A percentile compares a stretch with the other conserved stretches of the same genome.
Evolutionary conservation across 2,888 invertebrate genomes (phyloP).

Genomic region (Trichacis sp.): DNA sequence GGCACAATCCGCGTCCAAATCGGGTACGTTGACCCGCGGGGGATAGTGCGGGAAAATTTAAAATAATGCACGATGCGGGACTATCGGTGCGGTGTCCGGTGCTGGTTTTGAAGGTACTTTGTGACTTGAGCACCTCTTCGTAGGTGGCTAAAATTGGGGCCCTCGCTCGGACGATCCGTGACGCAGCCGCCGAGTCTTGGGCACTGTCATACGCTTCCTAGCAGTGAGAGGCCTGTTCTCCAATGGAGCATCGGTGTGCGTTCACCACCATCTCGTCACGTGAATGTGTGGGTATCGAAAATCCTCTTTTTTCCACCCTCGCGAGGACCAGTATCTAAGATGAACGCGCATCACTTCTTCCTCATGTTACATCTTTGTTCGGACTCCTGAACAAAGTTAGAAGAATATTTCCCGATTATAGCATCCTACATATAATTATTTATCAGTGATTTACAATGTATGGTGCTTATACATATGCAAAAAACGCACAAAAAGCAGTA

Average conservation of each 20-base stretch:
- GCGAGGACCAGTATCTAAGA: no score
- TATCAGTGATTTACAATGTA: no score
- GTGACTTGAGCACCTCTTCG: constrained; percentile 14
- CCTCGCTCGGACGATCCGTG: constrained; percentile 28
- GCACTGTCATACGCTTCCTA: constrained; percentile 56
- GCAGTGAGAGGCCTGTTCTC: constrained; percentile 46
- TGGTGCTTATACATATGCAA: no score
- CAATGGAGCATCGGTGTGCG: constrained; percentile 44
- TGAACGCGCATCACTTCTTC: no score
- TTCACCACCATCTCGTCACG: constrained; percentile 36
- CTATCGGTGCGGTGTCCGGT: constrained; percentile 23
- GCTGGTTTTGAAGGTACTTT: constrained; percentile 21
- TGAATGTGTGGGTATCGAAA: constrained; percentile 55
- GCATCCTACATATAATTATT: no score
- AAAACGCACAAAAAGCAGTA: no score
- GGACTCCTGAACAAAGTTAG: no score
- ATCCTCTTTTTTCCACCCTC: no score
- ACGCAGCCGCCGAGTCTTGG: constrained; percentile 44
- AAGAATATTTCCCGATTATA: no score
- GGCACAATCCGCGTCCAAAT: constrained; percentile 14
- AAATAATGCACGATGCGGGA: constrained; percentile 30
- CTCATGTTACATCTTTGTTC: no score
- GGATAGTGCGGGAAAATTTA: constrained; percentile 17
- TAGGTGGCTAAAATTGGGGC: constrained; percentile 37
- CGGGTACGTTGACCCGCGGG: constrained; percentile 35